Evolutionary conservation across 30 jellyfish, hydroid and myxozoan genomes (phyloP).

Genomic region (Turritopsis dohrnii): DNA sequence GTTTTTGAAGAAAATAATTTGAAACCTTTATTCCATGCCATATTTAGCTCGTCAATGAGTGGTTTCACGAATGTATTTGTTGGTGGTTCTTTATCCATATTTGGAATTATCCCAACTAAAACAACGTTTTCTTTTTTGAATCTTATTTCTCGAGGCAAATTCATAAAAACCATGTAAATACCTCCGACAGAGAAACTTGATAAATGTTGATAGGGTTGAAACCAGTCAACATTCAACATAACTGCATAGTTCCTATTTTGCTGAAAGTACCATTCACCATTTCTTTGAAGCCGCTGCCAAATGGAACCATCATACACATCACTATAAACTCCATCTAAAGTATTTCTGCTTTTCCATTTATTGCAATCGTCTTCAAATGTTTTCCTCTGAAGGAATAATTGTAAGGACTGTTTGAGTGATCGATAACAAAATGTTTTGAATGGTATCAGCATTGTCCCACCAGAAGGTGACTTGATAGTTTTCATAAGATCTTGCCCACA

Average conservation of each 20-base stretch:
- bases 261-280: conserved; percentile 3
- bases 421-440: too few relatives aligned
- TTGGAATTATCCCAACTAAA: conserved; percentile 27
- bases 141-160: conserved; percentile 24
- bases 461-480: too few relatives aligned
- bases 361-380: too few relatives aligned
- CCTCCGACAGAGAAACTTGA: conserved; percentile 33
- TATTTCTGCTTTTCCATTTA: conserved; percentile 6
- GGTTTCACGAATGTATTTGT: conserved; percentile 35
- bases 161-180: conserved; percentile 31
- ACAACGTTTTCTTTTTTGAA: conserved; percentile 25
- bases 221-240: conserved; percentile 34
- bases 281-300: conserved; percentile 24
- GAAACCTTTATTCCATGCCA: conserved; percentile 35
- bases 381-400: too few relatives aligned
- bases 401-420: too few relatives aligned
- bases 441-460: too few relatives aligned
- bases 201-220: conserved; percentile 24
- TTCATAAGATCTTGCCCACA: too few relatives aligned
- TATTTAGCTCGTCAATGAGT: conserved; percentile 26
- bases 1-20: background rate
- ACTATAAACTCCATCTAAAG: background rate
- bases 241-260: conserved; percentile 6
- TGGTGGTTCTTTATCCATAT: conserved; percentile 38
- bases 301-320: conserved; percentile 31